Conservation (phyloP, 2,113 vertebrate species). For the Atlantisia rogersi region DNA sequence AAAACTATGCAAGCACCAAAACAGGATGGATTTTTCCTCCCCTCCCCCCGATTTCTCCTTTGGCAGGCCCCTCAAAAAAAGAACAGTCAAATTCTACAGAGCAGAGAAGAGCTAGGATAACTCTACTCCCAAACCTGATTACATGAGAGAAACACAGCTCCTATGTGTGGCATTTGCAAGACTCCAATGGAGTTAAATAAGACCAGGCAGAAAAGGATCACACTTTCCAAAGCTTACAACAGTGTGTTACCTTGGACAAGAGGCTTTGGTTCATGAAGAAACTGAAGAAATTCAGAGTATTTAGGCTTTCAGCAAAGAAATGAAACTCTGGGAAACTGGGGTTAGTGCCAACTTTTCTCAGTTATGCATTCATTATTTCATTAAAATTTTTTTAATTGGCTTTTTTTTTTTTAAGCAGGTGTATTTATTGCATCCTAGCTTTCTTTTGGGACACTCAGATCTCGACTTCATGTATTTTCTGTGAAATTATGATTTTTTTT, state of each 20-base stretch:
- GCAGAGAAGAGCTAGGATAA: not conserved
- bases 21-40: not conserved
- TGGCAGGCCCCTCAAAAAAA: not conserved
- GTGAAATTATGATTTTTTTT: not conserved
- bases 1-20: not conserved
- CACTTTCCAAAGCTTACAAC: not conserved
- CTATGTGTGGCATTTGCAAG: not conserved
- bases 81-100: not conserved
- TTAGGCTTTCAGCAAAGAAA: not conserved
- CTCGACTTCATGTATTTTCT: not conserved
- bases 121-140: not conserved
- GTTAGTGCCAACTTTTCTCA: not conserved
- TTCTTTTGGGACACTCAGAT: not conserved
- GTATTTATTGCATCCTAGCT: not conserved
- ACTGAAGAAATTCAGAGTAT: not conserved
- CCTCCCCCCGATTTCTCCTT: accelerated
- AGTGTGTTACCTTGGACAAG: not conserved
- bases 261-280: not conserved
- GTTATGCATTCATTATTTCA: not conserved
- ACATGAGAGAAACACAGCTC: not conserved
- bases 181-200: not conserved
- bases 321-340: not conserved
- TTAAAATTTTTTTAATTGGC: not conserved
- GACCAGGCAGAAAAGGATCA: not conserved
- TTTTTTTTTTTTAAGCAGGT: not conserved